Conservation (phyloP, 2,113 vertebrate genomes). For the Syngnathoides biaculeatus region DNA sequence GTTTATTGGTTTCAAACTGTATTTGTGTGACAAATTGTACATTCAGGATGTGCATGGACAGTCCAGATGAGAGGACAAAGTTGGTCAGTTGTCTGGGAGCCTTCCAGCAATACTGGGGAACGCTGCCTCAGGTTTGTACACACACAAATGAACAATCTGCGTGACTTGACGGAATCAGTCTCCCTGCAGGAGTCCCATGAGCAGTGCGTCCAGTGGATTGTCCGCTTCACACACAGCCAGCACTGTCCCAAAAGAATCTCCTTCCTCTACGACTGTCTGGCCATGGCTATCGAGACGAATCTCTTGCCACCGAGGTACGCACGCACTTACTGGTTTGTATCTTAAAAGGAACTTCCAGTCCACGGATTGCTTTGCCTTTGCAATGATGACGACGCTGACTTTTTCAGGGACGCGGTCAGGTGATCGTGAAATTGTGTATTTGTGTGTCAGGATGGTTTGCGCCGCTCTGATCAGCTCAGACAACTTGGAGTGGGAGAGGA, state of each 20-base stretch:
- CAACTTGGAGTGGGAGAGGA: conserved; percentile 93
- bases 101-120: conserved; percentile 91
- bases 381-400: neutral
- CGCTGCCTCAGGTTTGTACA: conserved; percentile 84
- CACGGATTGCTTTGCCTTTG: neutral
- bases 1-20: too few relatives aligned
- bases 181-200: conserved; percentile 89
- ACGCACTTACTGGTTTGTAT: neutral
- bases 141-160: neutral
- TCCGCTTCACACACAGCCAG: conserved; percentile 92
- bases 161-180: neutral
- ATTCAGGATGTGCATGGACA: conserved; percentile 96
- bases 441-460: conserved; percentile 86
- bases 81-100: conserved; percentile 90
- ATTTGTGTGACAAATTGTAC: conserved; percentile 8
- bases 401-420: neutral
- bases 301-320: conserved; percentile 88
- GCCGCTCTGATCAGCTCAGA: conserved; percentile 90
- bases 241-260: conserved; percentile 97
- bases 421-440: neutral
- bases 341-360: neutral
- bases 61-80: conserved; percentile 92
- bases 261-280: conserved; percentile 95
- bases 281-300: conserved; percentile 93
- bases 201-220: conserved; percentile 96